Evolutionary conservation across 1,140 invertebrate genomes (phyloP).

Genomic region (Neomicropteryx cornuta): DNA sequence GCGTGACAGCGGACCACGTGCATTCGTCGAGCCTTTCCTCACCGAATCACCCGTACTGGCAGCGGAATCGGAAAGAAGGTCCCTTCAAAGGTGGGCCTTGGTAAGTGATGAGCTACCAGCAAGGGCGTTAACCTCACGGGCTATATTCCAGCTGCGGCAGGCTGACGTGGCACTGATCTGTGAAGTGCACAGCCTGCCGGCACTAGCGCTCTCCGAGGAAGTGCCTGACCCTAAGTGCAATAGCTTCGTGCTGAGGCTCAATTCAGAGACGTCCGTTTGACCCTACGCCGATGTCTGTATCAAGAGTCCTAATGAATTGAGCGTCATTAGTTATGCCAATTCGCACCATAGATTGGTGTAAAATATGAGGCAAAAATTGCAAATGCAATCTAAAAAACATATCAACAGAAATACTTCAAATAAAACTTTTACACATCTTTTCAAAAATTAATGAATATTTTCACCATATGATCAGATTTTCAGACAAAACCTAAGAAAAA

Average conservation of each 20-base stretch:
- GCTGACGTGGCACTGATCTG: slow-evolving; percentile 89
- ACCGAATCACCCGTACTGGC: slow-evolving; percentile 66
- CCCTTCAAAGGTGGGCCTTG: slow-evolving; percentile 83
- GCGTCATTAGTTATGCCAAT: no score
- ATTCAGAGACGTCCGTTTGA: slow-evolving; percentile 95
- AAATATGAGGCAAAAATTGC: no score
- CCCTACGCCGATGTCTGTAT: slow-evolving; percentile 18
- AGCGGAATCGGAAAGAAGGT: slow-evolving; percentile 64
- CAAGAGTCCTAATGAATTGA: no score
- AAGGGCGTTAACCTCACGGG: slow-evolving; percentile 66
- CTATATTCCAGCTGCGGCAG: slow-evolving; percentile 84
- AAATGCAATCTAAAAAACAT: no score
- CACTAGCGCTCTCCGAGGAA: slow-evolving; percentile 90
- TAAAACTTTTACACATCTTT: no score
- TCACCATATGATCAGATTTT: no score
- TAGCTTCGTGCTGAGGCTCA: slow-evolving; percentile 87
- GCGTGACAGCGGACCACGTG: slow-evolving; percentile 85
- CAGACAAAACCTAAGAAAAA: no score
- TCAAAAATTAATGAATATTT: no score
- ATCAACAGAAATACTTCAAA: no score
- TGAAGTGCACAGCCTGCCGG: slow-evolving; percentile 72
- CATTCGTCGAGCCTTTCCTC: slow-evolving; percentile 86
- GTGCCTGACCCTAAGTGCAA: slow-evolving; percentile 92
- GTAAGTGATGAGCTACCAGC: slow-evolving; percentile 85
- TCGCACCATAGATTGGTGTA: no score